Evolutionary conservation across 30 jellyfish, hydroid and myxozoan genomes (phyloP).

Genomic region (Chrysaora quinquecirrha): DNA sequence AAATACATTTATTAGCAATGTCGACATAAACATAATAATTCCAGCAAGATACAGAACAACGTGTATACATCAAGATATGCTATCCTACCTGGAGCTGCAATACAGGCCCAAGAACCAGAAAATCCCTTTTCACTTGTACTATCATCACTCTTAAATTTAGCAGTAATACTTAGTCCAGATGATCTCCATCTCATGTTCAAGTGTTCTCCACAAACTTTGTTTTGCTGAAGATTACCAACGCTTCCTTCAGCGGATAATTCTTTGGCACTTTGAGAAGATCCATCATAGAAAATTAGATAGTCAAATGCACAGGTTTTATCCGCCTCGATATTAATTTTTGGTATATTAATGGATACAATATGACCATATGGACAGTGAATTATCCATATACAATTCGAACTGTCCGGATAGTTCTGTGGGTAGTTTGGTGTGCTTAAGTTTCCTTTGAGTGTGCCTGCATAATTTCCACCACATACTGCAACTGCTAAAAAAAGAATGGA

Average conservation of each 20-base stretch:
- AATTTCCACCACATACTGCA: conserved; percentile 77
- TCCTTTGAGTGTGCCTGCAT: conserved; percentile 57
- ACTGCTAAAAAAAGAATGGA: conserved; percentile 39
- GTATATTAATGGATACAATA: conserved; percentile 35
- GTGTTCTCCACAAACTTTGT: conserved; percentile 48
- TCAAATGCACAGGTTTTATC: conserved; percentile 73
- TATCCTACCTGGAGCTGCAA: conserved; percentile 9
- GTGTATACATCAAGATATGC: too few relatives aligned
- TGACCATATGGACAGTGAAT: conserved; percentile 63
- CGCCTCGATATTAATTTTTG: conserved; percentile 37
- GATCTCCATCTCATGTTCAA: conserved; percentile 43
- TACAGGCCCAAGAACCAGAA: conserved; percentile 60
- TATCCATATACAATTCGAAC: conserved; percentile 66
- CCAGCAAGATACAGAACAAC: too few relatives aligned
- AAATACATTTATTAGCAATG: too few relatives aligned
- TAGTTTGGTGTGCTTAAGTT: conserved; percentile 70
- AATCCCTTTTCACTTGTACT: conserved; percentile 67
- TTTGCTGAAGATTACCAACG: conserved; percentile 17
- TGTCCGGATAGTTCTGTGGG: conserved; percentile 57
- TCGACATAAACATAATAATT: too few relatives aligned
- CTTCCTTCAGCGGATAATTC: conserved; percentile 15
- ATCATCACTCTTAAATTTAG: conserved; percentile 63
- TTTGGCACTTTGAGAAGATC: conserved; percentile 20
- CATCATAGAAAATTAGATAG: conserved; percentile 52
- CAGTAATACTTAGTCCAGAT: conserved; percentile 52